A percentile compares a stretch with the other conserved stretches of the same genome.
Conservation (phyloP, 2,797 vertebrate genomes). For the Zalophus californianus region DNA sequence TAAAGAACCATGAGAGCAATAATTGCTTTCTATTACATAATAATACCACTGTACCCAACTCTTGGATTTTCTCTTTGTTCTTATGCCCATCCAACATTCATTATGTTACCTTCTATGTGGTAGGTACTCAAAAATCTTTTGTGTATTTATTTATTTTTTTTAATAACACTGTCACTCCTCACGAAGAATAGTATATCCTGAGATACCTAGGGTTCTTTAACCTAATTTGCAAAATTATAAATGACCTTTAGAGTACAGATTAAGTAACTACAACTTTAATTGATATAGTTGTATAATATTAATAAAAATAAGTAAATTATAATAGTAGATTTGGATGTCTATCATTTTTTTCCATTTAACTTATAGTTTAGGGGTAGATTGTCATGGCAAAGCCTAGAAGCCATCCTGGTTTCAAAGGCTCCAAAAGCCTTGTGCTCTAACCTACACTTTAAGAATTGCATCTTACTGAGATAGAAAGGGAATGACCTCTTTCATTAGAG, state of each 20-base stretch:
- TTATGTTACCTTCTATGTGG: neutral
- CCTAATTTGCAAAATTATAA: conserved; percentile 17
- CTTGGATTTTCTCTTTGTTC: neutral
- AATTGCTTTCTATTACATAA: neutral
- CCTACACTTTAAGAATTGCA: neutral
- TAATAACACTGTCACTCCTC: neutral
- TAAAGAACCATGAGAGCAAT: neutral
- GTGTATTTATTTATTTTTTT: neutral
- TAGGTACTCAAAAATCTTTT: neutral
- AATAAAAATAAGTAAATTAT: conserved; percentile 48
- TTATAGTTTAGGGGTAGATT: neutral
- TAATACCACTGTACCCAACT: neutral
- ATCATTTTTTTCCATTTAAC: conserved; percentile 29
- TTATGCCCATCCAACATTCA: neutral
- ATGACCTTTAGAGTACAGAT: conserved; percentile 28
- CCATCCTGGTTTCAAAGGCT: neutral
- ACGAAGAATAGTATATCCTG: neutral
- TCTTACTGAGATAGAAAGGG: neutral
- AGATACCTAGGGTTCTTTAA: neutral
- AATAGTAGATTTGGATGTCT: conserved; percentile 54
- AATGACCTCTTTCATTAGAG: conserved; percentile 7
- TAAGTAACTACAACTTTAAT: neutral
- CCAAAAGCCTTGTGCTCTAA: neutral
- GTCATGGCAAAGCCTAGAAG: neutral
- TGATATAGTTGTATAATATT: conserved; percentile 9